phyloP scores from a whole-genome alignment of 1,140 invertebrate species.

The Popillia japonica region DNA sequence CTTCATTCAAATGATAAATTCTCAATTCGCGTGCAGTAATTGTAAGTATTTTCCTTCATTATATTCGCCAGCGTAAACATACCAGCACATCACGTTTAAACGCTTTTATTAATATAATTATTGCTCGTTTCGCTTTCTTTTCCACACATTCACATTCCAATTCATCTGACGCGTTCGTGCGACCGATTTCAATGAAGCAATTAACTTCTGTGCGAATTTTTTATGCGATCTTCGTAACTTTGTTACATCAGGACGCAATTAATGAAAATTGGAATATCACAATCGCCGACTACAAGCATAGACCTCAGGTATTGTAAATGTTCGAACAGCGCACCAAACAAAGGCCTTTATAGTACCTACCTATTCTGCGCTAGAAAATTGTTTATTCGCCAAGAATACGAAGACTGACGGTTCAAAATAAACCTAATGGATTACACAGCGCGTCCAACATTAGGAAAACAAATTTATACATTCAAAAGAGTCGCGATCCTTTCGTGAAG shows the following conservation, averaged over 20 bases:
- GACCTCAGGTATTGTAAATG: not conserved
- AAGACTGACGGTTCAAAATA: not conserved
- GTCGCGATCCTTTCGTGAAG: not conserved
- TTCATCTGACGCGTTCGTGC: not conserved
- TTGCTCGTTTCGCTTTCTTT: not conserved
- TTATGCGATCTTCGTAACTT: not conserved
- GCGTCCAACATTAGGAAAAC: not conserved
- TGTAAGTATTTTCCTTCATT: not conserved
- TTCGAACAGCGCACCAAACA: not conserved
- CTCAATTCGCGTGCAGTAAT: not conserved
- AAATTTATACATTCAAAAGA: constrained; percentile 6
- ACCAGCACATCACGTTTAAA: not conserved
- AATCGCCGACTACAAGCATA: not conserved
- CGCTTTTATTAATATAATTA: not conserved
- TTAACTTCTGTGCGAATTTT: not conserved
- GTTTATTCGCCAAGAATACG: not conserved
- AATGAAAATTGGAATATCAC: not conserved
- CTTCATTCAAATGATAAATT: not conserved
- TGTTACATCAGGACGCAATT: not conserved
- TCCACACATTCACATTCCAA: not conserved
- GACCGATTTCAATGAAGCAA: constrained; percentile 2
- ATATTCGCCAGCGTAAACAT: not conserved
- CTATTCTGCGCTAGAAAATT: not conserved
- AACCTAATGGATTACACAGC: constrained; percentile 1
- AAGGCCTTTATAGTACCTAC: not conserved